These are phyloP conservation scores for Ageneiosus marmoratus DNA, from an alignment of 2,113 vertebrate genomes.

Conservation along the genomic window DNA sequence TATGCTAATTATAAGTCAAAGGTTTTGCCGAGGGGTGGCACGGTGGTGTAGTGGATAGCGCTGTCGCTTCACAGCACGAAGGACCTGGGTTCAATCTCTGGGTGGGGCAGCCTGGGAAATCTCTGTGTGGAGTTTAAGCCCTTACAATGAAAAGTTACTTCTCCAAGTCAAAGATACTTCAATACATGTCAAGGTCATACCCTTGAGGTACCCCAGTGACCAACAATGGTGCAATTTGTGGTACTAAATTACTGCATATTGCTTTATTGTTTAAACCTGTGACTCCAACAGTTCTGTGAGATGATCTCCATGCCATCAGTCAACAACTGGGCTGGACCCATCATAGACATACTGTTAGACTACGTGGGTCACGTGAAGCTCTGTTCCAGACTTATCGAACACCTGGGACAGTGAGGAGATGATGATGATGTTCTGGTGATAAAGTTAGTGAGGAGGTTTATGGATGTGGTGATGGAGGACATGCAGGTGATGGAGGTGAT, in stretches of 20 bases:
- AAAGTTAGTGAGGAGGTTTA: too few relatives aligned
- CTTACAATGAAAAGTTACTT: background rate
- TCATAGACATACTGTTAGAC: slow-evolving; percentile 89
- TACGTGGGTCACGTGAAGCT: slow-evolving; percentile 91
- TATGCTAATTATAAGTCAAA: background rate
- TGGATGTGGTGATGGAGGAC: too few relatives aligned
- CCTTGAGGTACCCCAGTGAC: background rate
- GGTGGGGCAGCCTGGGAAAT: too few relatives aligned
- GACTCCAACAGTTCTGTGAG: slow-evolving; percentile 87
- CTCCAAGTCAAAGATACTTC: background rate
- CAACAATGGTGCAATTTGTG: background rate
- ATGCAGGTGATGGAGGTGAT: too few relatives aligned
- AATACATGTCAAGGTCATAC: background rate
- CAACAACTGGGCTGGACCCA: slow-evolving; percentile 85
- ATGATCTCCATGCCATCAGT: slow-evolving; percentile 82
- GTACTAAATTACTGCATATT: background rate
- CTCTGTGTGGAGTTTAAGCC: too few relatives aligned
- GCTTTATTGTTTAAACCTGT: slow-evolving; percentile 9
- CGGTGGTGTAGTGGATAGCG: too few relatives aligned
- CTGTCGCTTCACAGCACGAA: too few relatives aligned
- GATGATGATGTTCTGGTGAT: background rate
- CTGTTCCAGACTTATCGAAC: slow-evolving; percentile 86
- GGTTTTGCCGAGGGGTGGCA: too few relatives aligned
- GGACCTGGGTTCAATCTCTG: too few relatives aligned
- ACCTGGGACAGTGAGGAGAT: slow-evolving; percentile 79